A percentile compares a stretch with the other conserved stretches of the same genome.
Conservation (phyloP, 1,140 invertebrate genomes). For the Melanaphis sacchari region DNA sequence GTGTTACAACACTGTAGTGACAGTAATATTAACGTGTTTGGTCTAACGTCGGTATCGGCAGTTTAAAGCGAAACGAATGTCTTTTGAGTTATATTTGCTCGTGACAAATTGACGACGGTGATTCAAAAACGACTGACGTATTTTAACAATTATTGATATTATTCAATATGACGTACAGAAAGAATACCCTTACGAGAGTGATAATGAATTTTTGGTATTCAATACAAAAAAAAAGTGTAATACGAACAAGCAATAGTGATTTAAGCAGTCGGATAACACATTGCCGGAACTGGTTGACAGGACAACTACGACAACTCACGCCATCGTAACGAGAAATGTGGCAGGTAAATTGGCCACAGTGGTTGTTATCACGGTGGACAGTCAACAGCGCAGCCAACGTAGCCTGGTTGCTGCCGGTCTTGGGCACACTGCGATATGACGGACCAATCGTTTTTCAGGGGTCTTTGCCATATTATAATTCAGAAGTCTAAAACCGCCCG, state of each 20-base stretch:
- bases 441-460: background rate
- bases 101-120: background rate
- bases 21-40: background rate
- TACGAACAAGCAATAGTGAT: background rate
- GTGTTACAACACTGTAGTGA: background rate
- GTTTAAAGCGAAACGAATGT: background rate
- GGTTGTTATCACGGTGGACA: conserved; percentile 23
- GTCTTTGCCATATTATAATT: too few species aligned
- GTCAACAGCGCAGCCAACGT: background rate
- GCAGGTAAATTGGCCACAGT: conserved; percentile 35
- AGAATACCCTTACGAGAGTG: background rate
- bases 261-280: background rate
- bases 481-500: too few species aligned
- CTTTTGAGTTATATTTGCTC: background rate
- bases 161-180: background rate
- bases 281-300: conserved; percentile 1
- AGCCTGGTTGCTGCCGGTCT: background rate
- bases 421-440: background rate
- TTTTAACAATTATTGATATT: background rate
- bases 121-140: background rate
- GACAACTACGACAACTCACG: conserved; percentile 51
- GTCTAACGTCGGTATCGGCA: background rate
- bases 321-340: conserved; percentile 47
- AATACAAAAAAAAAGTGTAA: background rate
- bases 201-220: conserved; percentile 14